Conservation (phyloP, 2,797 vertebrate species). For the Taenioides sp. region DNA sequence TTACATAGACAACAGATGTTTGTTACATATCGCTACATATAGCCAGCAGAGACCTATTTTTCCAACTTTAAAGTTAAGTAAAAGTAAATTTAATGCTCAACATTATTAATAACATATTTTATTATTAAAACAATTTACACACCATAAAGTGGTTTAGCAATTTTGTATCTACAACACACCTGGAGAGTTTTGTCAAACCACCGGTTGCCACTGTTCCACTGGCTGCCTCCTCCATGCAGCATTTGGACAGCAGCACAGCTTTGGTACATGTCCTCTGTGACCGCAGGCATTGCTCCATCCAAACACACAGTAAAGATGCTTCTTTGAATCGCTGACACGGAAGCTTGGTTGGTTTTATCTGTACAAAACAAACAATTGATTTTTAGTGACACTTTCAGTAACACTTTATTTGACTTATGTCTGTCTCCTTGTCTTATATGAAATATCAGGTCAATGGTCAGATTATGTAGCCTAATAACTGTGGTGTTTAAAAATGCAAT, state of each 20-base stretch:
- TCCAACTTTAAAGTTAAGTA: too few species aligned
- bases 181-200: conserved; percentile 99
- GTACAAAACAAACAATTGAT: neutral
- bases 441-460: too few species aligned
- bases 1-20: conserved; percentile 1
- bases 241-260: conserved; percentile 88
- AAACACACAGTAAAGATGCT: conserved; percentile 93
- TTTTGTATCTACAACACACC: conserved; percentile 62
- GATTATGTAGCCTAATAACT: too few species aligned
- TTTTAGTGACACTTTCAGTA: neutral
- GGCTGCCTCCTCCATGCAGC: conserved; percentile 79
- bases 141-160: neutral
- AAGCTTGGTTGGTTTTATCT: conserved; percentile 91
- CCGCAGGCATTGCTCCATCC: conserved; percentile 81
- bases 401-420: too few species aligned
- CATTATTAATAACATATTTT: too few species aligned
- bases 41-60: neutral
- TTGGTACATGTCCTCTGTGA: conserved; percentile 77
- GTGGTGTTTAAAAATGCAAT: too few species aligned
- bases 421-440: too few species aligned
- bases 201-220: conserved; percentile 89
- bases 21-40: neutral
- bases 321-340: conserved; percentile 86
- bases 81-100: too few species aligned
- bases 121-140: neutral